Evolutionary conservation across 2,797 vertebrate genomes (phyloP), one percentile per base, ranked within the genome.

Genomic region (Atherinosoma microstoma): DNA sequence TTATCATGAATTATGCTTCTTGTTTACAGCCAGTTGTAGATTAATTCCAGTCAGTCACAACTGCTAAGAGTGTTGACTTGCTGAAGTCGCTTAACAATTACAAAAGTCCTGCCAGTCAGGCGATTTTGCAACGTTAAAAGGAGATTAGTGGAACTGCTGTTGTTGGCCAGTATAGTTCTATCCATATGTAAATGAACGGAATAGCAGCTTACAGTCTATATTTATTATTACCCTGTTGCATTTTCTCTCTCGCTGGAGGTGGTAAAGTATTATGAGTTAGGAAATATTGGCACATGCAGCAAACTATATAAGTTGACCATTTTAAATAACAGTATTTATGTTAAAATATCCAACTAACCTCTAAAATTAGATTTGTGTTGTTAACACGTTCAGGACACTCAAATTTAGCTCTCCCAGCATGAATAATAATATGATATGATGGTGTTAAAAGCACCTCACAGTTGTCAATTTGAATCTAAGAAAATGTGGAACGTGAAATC

Each of bases 1-100:
- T 88, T 70, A 70, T 81, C 45, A 5, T 86, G 85, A 87, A 75
- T 90, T 79, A 84, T 83, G 82, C 70, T 70, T 73, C 73, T 85
- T 90, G 87, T 91, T 89, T 89, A 81, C 89, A 84, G 80, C 76
- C 83, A 78, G 62, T 89, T 89, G 80, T 34, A 86, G 79, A 87
- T 89, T 76, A 84, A 88, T 80, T 85, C 79, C 80, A 86, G 84
- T 84, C 77, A 83, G 78, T 80, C 79, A 64, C 83, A 84, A 90
- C 83, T 83, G 86, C 80, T 83, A 64, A 32, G 35, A 58, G n/a
- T 81, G 79, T 78, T 73, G 70, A 76, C 78, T 80, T 18, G 53
- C 73, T 40, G 45, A 65, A 83, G 75, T 84, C 65, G 42, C 80
- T 64, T 69, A 84, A 80, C 73, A 78, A 67, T 75, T 61, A 49